Evolutionary conservation across 2,113 vertebrate species (phyloP).

Genomic region (Axis porcinus): DNA sequence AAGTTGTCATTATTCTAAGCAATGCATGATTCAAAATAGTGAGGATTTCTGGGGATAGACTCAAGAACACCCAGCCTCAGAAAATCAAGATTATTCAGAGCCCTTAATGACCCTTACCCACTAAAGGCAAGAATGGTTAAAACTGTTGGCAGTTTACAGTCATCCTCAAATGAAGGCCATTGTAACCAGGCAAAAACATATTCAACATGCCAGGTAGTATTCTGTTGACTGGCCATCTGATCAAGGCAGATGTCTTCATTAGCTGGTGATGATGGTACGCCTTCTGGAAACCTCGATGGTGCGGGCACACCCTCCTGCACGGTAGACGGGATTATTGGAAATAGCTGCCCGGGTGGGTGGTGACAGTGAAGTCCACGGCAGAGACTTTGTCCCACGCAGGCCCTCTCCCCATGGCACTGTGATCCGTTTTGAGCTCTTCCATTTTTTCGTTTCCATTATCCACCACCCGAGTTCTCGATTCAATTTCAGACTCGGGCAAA

Average conservation of each 20-base stretch:
- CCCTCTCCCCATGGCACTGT: background rate
- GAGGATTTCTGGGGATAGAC: background rate
- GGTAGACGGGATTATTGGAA: background rate
- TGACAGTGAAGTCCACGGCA: constrained; percentile 31
- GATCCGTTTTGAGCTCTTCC: constrained; percentile 43
- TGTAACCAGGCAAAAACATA: constrained; percentile 30
- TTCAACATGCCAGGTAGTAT: constrained; percentile 50
- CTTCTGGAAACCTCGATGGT: background rate
- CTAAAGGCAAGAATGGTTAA: constrained; percentile 40
- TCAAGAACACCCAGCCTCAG: constrained; percentile 39
- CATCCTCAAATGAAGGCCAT: background rate
- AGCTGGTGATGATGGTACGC: constrained; percentile 40
- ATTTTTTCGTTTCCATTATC: constrained; percentile 57
- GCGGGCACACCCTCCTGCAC: background rate
- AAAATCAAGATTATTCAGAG: constrained; percentile 22
- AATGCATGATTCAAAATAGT: background rate
- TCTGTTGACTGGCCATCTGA: constrained; percentile 25
- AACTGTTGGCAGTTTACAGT: constrained; percentile 30
- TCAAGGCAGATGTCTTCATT: constrained; percentile 71
- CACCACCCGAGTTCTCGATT: constrained; percentile 71
- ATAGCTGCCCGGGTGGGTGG: background rate
- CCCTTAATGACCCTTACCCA: constrained; percentile 12
- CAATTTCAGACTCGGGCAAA: constrained; percentile 71
- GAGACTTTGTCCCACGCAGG: background rate
- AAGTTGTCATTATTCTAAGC: constrained; percentile 30